These are phyloP conservation scores for Chamaetylas fuelleborni DNA, from an alignment of 2,113 vertebrate genomes.

Conservation along the genomic window DNA sequence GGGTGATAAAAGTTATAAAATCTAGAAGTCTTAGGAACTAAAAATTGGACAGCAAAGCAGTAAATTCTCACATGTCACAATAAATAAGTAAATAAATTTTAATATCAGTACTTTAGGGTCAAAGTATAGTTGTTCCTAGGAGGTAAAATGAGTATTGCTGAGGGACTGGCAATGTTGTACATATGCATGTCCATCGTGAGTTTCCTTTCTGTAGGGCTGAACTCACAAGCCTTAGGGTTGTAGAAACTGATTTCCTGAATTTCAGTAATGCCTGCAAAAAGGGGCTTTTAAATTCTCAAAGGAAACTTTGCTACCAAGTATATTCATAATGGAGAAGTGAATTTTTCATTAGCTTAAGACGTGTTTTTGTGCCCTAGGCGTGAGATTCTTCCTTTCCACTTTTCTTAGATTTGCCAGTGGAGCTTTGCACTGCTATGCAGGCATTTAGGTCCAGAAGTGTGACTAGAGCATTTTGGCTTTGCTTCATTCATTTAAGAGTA, in stretches of 20 bases:
- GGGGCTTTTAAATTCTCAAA: not conserved
- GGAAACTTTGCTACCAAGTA: not conserved
- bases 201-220: not conserved
- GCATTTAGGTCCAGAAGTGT: not conserved
- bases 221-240: not conserved
- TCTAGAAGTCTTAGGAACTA: not conserved
- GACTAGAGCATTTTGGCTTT: not conserved
- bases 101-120: not conserved
- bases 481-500: not conserved
- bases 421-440: not conserved
- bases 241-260: not conserved
- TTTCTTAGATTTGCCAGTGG: not conserved
- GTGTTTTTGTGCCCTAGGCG: not conserved
- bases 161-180: not conserved
- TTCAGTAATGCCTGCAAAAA: not conserved
- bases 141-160: not conserved
- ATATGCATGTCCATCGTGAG: not conserved
- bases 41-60: not conserved
- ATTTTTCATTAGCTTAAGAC: not conserved
- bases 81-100: not conserved
- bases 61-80: rapidly evolving
- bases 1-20: not conserved
- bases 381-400: not conserved
- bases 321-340: not conserved
- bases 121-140: not conserved